Conservation (phyloP, 2,888 invertebrate species). For the Apodemia zela region DNA sequence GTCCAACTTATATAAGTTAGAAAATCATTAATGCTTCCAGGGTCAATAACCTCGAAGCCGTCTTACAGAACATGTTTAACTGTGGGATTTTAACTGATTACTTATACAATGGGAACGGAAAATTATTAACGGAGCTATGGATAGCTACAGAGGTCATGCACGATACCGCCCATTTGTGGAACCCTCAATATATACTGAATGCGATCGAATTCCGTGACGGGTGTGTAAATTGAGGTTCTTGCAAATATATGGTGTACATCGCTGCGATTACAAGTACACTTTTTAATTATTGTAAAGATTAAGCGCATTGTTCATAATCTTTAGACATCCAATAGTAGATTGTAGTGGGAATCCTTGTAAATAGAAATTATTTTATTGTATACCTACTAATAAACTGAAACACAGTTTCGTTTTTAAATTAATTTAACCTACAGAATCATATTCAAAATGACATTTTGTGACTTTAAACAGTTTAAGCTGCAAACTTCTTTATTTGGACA, state of each 20-base stretch:
- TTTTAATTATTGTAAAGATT: neutral
- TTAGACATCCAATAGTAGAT: too few relatives aligned
- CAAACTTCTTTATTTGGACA: too few relatives aligned
- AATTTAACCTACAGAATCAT: too few relatives aligned
- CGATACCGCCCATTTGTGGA: conserved; percentile 27
- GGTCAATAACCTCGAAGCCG: conserved; percentile 52
- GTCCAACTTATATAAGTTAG: neutral
- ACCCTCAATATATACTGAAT: conserved; percentile 22
- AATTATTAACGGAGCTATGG: conserved; percentile 51
- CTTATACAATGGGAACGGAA: conserved; percentile 48
- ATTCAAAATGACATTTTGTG: too few relatives aligned
- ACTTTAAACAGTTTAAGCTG: too few relatives aligned
- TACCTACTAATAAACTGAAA: too few relatives aligned
- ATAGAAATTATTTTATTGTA: too few relatives aligned
- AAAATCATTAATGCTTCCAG: conserved; percentile 46
- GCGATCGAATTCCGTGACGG: conserved; percentile 22
- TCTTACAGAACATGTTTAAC: conserved; percentile 52
- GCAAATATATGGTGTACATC: neutral
- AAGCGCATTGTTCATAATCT: too few relatives aligned
- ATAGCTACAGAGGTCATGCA: conserved; percentile 36
- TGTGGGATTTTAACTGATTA: conserved; percentile 49
- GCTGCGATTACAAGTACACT: neutral
- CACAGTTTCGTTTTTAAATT: too few relatives aligned
- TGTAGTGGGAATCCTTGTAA: too few relatives aligned
- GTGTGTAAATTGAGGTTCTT: conserved; percentile 13